phyloP scores from a whole-genome alignment of 2,797 vertebrate genomes.

The Paguma larvata region DNA sequence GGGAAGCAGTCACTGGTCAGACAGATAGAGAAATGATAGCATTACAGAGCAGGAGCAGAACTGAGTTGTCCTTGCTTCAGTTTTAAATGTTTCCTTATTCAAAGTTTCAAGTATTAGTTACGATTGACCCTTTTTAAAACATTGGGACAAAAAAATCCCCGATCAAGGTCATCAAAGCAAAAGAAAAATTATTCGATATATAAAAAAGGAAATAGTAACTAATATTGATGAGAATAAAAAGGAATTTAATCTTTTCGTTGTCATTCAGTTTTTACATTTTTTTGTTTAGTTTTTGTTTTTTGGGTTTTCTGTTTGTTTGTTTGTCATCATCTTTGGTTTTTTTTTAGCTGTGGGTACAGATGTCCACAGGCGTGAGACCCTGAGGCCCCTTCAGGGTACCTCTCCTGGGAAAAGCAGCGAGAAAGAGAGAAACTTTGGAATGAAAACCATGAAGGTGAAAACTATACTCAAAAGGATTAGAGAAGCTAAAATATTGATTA shows the following conservation, averaged over 20 bases:
- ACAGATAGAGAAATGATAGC: neutral
- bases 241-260: neutral
- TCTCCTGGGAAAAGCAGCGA: neutral
- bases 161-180: neutral
- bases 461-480: neutral
- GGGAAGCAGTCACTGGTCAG: neutral
- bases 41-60: neutral
- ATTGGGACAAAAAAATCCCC: neutral
- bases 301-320: neutral
- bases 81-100: neutral
- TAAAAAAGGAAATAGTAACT: neutral
- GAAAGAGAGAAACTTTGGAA: neutral
- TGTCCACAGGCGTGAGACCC: neutral
- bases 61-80: neutral
- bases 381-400: neutral
- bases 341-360: neutral
- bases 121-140: neutral
- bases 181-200: neutral
- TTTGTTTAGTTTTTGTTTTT: neutral
- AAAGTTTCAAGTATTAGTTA: neutral
- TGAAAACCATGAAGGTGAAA: neutral
- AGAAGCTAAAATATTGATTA: neutral
- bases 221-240: neutral
- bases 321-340: neutral
- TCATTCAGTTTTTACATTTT: neutral